These are phyloP conservation scores for Ursus arctos DNA, from an alignment of 2,113 vertebrate genomes.

Conservation along the genomic window DNA sequence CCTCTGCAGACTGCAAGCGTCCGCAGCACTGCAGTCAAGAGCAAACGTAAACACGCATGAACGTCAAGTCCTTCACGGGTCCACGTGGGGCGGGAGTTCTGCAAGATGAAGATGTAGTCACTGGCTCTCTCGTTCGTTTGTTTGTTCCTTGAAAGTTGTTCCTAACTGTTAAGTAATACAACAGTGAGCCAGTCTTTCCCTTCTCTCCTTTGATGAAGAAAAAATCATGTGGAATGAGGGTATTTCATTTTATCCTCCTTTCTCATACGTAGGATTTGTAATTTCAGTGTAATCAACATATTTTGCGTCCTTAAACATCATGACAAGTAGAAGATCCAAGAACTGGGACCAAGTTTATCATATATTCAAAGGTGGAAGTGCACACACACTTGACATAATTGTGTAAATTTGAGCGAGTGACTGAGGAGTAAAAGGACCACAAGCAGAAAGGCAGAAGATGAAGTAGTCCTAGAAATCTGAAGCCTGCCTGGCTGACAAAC, in stretches of 20 bases:
- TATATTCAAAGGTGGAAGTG: background rate
- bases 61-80: background rate
- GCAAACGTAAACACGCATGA: background rate
- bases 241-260: background rate
- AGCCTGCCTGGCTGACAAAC: background rate
- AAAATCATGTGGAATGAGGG: background rate
- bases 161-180: background rate
- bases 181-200: background rate
- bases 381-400: background rate
- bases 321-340: background rate
- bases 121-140: background rate
- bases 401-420: background rate
- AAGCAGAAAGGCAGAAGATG: background rate
- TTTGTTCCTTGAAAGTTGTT: background rate
- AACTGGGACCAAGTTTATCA: background rate
- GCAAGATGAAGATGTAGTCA: background rate
- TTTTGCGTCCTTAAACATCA: background rate
- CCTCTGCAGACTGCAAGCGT: background rate
- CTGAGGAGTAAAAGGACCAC: background rate
- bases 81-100: background rate
- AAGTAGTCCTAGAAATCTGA: background rate
- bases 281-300: background rate
- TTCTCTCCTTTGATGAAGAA: background rate
- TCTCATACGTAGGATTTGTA: background rate
- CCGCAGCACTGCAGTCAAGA: too few relatives aligned